Evolutionary conservation across 2,797 vertebrate genomes (phyloP), one percentile per base, ranked within the genome.

Genomic region (Chaetodon trifasciatus): DNA sequence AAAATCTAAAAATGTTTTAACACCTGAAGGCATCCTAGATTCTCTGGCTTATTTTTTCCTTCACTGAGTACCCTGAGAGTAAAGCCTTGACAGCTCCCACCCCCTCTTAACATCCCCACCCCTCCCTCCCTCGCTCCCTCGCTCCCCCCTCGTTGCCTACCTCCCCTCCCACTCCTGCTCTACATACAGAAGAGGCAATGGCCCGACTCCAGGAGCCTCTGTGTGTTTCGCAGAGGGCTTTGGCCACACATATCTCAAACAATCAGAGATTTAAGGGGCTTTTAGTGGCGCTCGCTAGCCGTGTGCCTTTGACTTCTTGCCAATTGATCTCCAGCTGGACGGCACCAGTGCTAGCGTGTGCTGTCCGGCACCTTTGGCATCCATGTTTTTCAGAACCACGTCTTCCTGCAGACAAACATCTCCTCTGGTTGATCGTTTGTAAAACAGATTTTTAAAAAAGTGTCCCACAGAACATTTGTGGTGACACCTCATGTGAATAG

Each of bases 1-100:
- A 95, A 95, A 96, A 93, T 95, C 95, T 96, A 96, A 96, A 96
- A 95, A 95, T 95, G 93, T 93, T 95, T 94, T 92, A 94, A 93
- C 92, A 94, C 95, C 95, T 94, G 91, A 92, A 95, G 95, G 95
- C 94, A 95, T 95, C 94, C 95, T 93, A 95, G 93, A 95, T 95
- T 95, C 93, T 91, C 87, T 91, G 91, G 90, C 90, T 94, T 92
- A 90, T 93, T 94, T 93, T 92, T 92, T 89, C 90, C 86, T 86
- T 84, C 88, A 91, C 88, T 90, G 89, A 92, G 88, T 91, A 91
- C 92, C 93, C 92, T 92, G 81, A 92, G 92, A 94, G 93, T 92
- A 93, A 91, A 94, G 93, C 93, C 92, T 93, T 94, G 94, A 95
- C 94, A 93, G 95, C 89, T 93, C 91, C 89, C 90, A 88, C 89